Evolutionary conservation across 2,113 vertebrate genomes (phyloP), one percentile per base, ranked within the genome.

Genomic region (Grammomys dolichurus): DNA sequence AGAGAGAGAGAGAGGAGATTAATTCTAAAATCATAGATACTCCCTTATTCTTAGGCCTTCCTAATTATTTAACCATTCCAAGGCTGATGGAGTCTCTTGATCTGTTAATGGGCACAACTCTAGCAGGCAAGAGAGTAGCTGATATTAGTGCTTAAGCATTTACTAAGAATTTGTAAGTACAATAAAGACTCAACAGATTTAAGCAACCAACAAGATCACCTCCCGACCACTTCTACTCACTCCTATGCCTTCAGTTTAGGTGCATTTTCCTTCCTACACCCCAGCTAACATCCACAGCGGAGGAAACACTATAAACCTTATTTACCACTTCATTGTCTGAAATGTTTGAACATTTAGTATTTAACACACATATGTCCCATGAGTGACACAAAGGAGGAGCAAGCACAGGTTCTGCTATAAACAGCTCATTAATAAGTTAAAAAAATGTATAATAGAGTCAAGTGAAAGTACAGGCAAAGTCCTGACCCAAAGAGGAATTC

Each of bases 351-450:
- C 73, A 60, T 36, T 63, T 17, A 65, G 73, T 40, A 36, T 82
- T 87, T 26, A 56, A 70, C 67, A 43, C 75, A 43, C n/a, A 86
- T 31, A 73, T 43, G 51, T 76, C 0, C 6, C 58, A 40, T 58
- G 72, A 86, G 19, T 46, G 85, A 94, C 33, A 36, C 36, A 72
- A 90, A 92, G 46, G 48, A 80, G 69, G 77, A 85, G 7, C n/a
- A 60, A 77, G 36, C 36, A 33, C 10, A 70, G 40, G 26, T 77
- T 77, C 33, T 67, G 4, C 51, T 90, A 33, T 87, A 76, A 88
- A 93, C 76, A 82, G 20, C 46, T 96, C 43, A 80, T 89, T 89
- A 40, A 56, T 54, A 70, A 89, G 56, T 70, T 84, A 91, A 96
- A 3, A 78, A 40, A 60, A 84, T 5, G 19, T 33, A 6, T 33